Evolutionary conservation across 2,888 invertebrate species (phyloP), one percentile per base, ranked within the genome.

Genomic region (Itoplectis maculator): DNA sequence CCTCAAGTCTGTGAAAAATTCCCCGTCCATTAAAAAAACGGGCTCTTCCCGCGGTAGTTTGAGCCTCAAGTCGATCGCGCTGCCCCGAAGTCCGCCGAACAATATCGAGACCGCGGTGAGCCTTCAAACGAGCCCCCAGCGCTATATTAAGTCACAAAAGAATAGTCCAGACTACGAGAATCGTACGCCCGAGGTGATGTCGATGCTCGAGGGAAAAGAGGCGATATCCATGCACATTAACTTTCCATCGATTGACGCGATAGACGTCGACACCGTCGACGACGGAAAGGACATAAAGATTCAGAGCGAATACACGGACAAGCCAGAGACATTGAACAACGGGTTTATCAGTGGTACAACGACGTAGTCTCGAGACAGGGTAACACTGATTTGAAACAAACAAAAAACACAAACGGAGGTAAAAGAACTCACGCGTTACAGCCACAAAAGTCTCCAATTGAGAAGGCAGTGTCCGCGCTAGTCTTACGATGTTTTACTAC

Each of bases 101-200:
- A 84, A 76, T 45, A 65, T 63, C 63, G 78, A 82, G 13, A 45
- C 79, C 5, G 76, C 47, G 20, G 40, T 83, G 11, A 47, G 65
- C 0, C 47, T 77, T 9, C 80, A 74, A 15, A 63, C 69, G 29
- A 85, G 82, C 66, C 85, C 81, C 5, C 81, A 70, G 40, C 42
- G 61, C 15, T 51, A 49, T 8, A 78, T 65, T 11, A 85, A 83
- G 51, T 84, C 84, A 59, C 81, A 73, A 49, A 85, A 83, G 51
- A 81, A 82, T 37, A 89, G 89, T 78, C 90, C 89, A 0, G 92
- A 92, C 63, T 92, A 92, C 69, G 92, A 92, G 77, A 93, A 92
- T 74, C 88, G 87, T 11, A 92, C 89, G 29, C 91, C 92, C 3
- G 90, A 92, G 42, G 84, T 88, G 2, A 73, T 89, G 4, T 85